phyloP scores from a whole-genome alignment of 2,888 invertebrate genomes.

The Spilosoma lubricipeda region DNA sequence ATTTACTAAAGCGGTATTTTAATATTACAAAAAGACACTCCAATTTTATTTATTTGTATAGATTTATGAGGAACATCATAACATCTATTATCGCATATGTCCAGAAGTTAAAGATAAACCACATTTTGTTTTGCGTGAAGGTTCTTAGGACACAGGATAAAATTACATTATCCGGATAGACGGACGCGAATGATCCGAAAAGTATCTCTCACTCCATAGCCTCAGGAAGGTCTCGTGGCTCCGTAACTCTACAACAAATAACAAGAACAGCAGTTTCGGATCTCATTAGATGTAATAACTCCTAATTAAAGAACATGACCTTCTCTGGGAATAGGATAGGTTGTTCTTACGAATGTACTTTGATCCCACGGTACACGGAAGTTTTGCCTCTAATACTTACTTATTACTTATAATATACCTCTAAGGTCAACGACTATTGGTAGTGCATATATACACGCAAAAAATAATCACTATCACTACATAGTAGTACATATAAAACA shows the following conservation, averaged over 20 bases:
- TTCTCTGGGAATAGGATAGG: constrained; percentile 9
- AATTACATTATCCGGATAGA: neutral
- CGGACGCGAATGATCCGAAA: neutral
- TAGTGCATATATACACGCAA: neutral
- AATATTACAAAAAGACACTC: too few relatives aligned
- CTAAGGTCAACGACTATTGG: constrained; percentile 3
- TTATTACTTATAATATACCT: neutral
- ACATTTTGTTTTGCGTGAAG: neutral
- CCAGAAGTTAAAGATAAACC: neutral
- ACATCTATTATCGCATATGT: neutral
- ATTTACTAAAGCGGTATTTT: too few relatives aligned
- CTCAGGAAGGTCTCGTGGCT: neutral
- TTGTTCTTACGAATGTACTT: constrained; percentile 5
- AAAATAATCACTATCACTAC: too few relatives aligned
- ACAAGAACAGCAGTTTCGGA: neutral
- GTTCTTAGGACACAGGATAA: neutral
- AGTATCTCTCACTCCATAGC: neutral
- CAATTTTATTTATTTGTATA: too few relatives aligned
- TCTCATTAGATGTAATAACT: neutral
- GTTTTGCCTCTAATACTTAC: neutral
- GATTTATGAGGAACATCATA: too few relatives aligned
- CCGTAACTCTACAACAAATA: neutral
- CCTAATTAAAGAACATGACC: constrained; percentile 6
- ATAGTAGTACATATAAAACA: too few relatives aligned
- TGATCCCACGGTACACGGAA: constrained; percentile 12